Evolutionary conservation across 1,140 invertebrate genomes (phyloP).

Genomic region (Hetaerina americana): DNA sequence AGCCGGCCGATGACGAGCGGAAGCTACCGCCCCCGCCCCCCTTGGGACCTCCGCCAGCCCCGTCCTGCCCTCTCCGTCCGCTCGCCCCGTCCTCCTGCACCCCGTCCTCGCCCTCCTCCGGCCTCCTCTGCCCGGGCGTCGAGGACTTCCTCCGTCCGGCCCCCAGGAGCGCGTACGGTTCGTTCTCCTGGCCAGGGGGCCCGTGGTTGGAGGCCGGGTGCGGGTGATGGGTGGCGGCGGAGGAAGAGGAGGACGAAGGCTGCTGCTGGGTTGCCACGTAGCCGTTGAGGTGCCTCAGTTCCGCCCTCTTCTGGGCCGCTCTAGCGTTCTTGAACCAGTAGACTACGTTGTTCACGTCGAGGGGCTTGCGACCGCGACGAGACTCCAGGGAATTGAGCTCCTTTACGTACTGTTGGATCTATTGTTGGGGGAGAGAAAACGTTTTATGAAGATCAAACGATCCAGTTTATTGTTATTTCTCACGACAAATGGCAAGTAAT

Average conservation of each 20-base stretch:
- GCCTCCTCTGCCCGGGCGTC: neutral
- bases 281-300: conserved; percentile 50
- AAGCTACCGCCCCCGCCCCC: neutral
- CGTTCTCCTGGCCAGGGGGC: neutral
- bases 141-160: conserved; percentile 6
- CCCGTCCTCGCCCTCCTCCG: conserved; percentile 11
- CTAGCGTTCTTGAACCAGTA: conserved; percentile 99
- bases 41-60: neutral
- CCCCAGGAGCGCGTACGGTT: neutral
- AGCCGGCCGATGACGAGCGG: conserved; percentile 6
- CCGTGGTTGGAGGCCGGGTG: neutral
- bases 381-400: conserved; percentile 88
- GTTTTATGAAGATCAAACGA: too few species aligned
- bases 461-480: too few species aligned
- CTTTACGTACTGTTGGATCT: conserved; percentile 89
- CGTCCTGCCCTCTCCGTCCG: neutral
- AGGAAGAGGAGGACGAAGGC: neutral
- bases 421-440: conserved; percentile 22
- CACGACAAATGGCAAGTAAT: too few species aligned
- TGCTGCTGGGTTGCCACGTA: conserved; percentile 29
- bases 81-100: neutral
- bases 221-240: neutral
- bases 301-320: conserved; percentile 83
- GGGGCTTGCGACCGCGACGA: conserved; percentile 75
- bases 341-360: conserved; percentile 94